Percentiles rank a stretch among this genome's conserved stretches.
These are phyloP conservation scores for Acrobasis suavella DNA, from an alignment of 2,888 invertebrate genomes.

Conservation along the genomic window DNA sequence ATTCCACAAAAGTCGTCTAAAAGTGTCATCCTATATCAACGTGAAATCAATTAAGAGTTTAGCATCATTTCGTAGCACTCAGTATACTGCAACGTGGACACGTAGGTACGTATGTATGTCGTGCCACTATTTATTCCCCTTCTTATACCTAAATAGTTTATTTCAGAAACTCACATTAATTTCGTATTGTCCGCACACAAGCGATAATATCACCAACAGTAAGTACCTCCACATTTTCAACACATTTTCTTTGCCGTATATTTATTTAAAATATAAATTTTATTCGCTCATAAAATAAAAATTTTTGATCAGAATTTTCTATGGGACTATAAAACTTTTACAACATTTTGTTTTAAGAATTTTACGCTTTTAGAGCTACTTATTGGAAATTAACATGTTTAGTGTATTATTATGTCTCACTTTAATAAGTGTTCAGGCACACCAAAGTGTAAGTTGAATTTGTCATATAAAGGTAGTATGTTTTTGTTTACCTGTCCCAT, in stretches of 20 bases:
- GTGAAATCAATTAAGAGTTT: too few relatives aligned
- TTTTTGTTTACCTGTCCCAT: too few relatives aligned
- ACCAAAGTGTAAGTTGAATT: constrained; percentile 44
- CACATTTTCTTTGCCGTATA: constrained; percentile 21
- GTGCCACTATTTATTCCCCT: too few relatives aligned
- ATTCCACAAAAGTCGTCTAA: too few relatives aligned
- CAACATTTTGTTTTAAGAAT: constrained; percentile 5
- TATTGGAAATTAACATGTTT: constrained; percentile 29
- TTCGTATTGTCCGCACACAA: not conserved
- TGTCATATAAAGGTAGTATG: not conserved
- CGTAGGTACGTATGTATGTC: too few relatives aligned
- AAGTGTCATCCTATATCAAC: too few relatives aligned
- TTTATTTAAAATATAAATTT: constrained; percentile 28
- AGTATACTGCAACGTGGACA: too few relatives aligned
- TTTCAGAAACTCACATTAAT: not conserved
- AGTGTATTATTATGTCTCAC: constrained; percentile 34
- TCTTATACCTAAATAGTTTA: too few relatives aligned
- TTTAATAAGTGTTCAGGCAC: constrained; percentile 36
- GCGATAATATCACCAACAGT: not conserved
- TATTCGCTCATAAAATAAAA: constrained; percentile 21
- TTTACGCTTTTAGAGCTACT: not conserved
- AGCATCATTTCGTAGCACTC: too few relatives aligned
- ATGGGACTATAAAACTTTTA: not conserved
- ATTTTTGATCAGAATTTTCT: constrained; percentile 23
- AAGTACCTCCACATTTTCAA: constrained; percentile 8